Evolutionary conservation across 2,113 vertebrate species (phyloP).

Genomic region (Platysteira castanea): DNA sequence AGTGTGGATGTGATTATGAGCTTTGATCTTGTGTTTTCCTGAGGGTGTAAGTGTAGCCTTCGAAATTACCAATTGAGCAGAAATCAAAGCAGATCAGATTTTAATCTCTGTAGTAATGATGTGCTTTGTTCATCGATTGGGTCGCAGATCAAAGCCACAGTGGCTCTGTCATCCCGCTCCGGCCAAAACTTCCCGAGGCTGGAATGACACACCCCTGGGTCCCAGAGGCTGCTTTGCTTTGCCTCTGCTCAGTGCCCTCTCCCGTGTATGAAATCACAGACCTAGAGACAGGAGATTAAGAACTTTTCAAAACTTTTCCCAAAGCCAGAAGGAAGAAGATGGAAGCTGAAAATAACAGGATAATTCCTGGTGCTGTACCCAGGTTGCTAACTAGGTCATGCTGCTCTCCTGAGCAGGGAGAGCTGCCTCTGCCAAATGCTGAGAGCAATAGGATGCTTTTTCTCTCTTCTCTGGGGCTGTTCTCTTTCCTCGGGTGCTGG

Average conservation of each 20-base stretch:
- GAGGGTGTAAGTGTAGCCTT: conserved; percentile 25
- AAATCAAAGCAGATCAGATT: conserved; percentile 55
- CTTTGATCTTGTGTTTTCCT: conserved; percentile 62
- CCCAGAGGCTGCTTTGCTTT: neutral
- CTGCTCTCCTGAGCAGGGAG: neutral
- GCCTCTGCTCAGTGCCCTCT: neutral
- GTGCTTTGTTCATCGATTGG: conserved; percentile 15
- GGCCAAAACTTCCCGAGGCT: neutral
- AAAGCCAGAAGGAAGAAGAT: neutral
- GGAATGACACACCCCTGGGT: neutral
- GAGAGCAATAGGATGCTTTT: neutral
- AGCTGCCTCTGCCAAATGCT: neutral
- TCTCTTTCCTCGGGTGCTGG: neutral
- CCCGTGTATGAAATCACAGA: neutral
- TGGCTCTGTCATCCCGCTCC: neutral
- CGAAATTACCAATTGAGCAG: conserved; percentile 17
- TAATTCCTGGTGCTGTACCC: conserved; percentile 13
- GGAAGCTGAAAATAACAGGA: neutral
- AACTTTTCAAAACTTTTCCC: neutral
- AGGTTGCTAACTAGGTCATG: conserved; percentile 53
- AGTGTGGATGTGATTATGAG: conserved; percentile 11
- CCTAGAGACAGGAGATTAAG: neutral
- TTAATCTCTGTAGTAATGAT: conserved; percentile 50
- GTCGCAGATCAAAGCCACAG: conserved; percentile 4
- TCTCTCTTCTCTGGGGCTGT: neutral